Percentiles rank a stretch among this genome's conserved stretches.
Evolutionary conservation across 2,888 invertebrate species (phyloP).

Genomic region (Zaprionus bogoriensis): DNA sequence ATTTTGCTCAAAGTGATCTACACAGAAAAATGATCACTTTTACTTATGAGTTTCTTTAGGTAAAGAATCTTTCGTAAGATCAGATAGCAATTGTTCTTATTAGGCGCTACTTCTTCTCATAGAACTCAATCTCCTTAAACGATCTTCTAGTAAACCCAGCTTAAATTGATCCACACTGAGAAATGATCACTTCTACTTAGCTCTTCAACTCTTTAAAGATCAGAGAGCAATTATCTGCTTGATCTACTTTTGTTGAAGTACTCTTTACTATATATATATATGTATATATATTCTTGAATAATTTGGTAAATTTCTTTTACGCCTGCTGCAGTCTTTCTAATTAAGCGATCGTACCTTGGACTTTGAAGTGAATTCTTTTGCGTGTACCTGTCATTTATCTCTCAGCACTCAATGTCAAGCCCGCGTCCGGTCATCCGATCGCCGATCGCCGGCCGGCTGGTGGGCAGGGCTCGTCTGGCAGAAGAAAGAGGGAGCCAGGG

Average conservation of each 20-base stretch:
- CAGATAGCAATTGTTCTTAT: neutral
- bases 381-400: conserved; percentile 55
- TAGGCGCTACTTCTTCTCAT: no score
- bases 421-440: conserved; percentile 2
- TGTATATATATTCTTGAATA: neutral
- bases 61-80: neutral
- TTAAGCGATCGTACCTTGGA: conserved; percentile 19
- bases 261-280: no score
- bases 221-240: neutral
- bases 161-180: no score
- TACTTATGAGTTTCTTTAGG: neutral
- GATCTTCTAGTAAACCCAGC: no score
- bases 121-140: no score
- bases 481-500: neutral
- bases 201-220: neutral
- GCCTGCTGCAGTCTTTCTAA: conserved; percentile 18
- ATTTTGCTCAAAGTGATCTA: no score
- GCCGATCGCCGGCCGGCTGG: conserved; percentile 7
- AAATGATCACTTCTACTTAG: no score
- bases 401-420: conserved; percentile 48
- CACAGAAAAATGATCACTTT: no score
- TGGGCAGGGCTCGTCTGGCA: no score
- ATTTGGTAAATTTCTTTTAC: neutral
- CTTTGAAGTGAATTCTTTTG: conserved; percentile 31
- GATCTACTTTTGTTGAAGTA: neutral